Conservation (phyloP, 2,888 invertebrate species). For the Dione juno region DNA sequence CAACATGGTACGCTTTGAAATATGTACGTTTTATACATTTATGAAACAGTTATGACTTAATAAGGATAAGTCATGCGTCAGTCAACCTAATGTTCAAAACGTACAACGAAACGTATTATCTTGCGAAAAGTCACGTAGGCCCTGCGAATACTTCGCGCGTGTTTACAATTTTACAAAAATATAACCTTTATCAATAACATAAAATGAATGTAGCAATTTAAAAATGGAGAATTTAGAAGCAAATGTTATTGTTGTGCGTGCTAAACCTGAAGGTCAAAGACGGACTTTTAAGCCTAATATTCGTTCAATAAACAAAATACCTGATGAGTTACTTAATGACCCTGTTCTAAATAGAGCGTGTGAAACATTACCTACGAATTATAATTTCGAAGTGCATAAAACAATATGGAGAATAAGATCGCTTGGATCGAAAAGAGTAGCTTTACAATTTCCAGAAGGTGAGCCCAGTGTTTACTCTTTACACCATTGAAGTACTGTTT, state of each 20-base stretch:
- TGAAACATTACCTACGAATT: constrained; percentile 93
- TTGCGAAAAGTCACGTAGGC: constrained; percentile 79
- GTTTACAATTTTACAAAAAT: constrained; percentile 63
- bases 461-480: constrained; percentile 29
- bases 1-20: too few relatives aligned
- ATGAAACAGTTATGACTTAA: neutral
- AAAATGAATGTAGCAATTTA: constrained; percentile 32
- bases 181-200: constrained; percentile 52
- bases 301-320: constrained; percentile 90
- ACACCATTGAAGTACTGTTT: neutral
- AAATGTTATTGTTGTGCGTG: constrained; percentile 87
- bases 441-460: constrained; percentile 98
- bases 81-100: constrained; percentile 11
- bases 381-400: constrained; percentile 99
- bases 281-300: constrained; percentile 90
- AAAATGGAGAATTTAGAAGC: constrained; percentile 70
- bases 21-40: too few relatives aligned
- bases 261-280: constrained; percentile 87
- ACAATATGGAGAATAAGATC: constrained; percentile 98
- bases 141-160: constrained; percentile 60
- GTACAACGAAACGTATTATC: constrained; percentile 42
- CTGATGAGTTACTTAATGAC: constrained; percentile 90
- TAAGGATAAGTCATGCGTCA: too few relatives aligned
- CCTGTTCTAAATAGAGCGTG: constrained; percentile 88
- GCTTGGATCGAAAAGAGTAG: constrained; percentile 92